Evolutionary conservation across 2,888 invertebrate genomes (phyloP).

Genomic region (Torymus aiolomorphi): DNA sequence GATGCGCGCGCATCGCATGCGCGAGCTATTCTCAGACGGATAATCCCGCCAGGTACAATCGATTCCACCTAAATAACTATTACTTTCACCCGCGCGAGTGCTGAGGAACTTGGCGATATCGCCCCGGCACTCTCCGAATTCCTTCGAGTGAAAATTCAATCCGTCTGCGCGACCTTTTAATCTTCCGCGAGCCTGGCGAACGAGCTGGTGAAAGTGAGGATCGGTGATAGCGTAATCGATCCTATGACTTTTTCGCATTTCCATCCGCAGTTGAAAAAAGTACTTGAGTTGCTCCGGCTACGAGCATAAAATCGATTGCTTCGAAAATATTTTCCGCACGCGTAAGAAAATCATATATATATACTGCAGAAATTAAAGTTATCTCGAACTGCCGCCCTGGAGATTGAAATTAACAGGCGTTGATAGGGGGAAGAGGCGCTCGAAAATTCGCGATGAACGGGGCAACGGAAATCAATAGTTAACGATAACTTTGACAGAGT

Average conservation of each 20-base stretch:
- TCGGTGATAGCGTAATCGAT: background rate
- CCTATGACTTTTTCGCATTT: conserved; percentile 23
- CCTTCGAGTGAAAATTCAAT: conserved; percentile 22
- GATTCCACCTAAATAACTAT: conserved; percentile 37
- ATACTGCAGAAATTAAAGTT: no score
- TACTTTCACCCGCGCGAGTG: conserved; percentile 16
- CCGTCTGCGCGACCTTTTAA: conserved; percentile 16
- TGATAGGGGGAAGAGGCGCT: no score
- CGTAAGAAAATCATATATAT: no score
- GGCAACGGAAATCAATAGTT: no score
- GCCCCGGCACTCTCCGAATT: background rate
- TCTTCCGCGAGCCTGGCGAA: background rate
- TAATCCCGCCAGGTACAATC: conserved; percentile 15
- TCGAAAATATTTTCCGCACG: no score
- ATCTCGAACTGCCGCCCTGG: no score
- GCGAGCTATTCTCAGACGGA: conserved; percentile 24
- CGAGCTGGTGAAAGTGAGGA: background rate
- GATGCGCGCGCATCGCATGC: background rate
- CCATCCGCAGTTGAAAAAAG: conserved; percentile 12
- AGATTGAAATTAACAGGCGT: no score
- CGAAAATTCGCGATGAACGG: no score
- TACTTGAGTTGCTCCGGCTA: background rate
- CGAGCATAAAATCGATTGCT: background rate
- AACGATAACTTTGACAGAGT: no score
- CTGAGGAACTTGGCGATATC: no score